Evolutionary conservation across 2,888 invertebrate genomes (phyloP).

Genomic region (Xanthorhoe designata): DNA sequence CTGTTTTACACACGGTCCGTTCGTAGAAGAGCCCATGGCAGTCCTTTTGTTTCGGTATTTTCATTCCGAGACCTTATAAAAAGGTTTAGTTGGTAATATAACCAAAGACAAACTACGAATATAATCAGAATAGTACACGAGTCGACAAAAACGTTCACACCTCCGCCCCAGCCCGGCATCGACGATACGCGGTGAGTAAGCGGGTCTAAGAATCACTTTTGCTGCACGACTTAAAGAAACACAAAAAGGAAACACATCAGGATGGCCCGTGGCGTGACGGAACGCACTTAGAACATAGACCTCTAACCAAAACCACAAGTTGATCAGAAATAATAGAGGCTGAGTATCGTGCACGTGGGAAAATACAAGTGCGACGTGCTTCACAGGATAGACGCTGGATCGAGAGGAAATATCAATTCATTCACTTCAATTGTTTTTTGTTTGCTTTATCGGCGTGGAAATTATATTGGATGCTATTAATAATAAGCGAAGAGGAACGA

Average conservation of each 20-base stretch:
- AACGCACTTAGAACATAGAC: slow-evolving; percentile 60
- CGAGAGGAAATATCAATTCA: slow-evolving; percentile 52
- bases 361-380: slow-evolving; percentile 57
- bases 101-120: slow-evolving; percentile 37
- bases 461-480: slow-evolving; percentile 44
- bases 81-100: slow-evolving; percentile 53
- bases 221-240: slow-evolving; percentile 54
- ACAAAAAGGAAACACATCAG: slow-evolving; percentile 59
- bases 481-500: slow-evolving; percentile 41
- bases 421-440: slow-evolving; percentile 48
- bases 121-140: slow-evolving; percentile 55
- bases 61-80: slow-evolving; percentile 54
- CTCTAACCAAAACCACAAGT: slow-evolving; percentile 61
- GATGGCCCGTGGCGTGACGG: slow-evolving; percentile 60
- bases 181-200: slow-evolving; percentile 55
- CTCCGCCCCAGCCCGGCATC: slow-evolving; percentile 51
- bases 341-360: slow-evolving; percentile 60
- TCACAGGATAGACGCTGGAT: slow-evolving; percentile 38
- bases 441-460: slow-evolving; percentile 40
- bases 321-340: slow-evolving; percentile 61
- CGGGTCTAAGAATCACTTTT: slow-evolving; percentile 55
- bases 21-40: slow-evolving; percentile 65
- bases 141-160: slow-evolving; percentile 60
- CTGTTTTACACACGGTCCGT: slow-evolving; percentile 68
- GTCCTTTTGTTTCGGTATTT: slow-evolving; percentile 64